Evolutionary conservation across 2,888 invertebrate species (phyloP), one percentile per base, ranked within the genome.

Genomic region (Ichneumoninae sp.): DNA sequence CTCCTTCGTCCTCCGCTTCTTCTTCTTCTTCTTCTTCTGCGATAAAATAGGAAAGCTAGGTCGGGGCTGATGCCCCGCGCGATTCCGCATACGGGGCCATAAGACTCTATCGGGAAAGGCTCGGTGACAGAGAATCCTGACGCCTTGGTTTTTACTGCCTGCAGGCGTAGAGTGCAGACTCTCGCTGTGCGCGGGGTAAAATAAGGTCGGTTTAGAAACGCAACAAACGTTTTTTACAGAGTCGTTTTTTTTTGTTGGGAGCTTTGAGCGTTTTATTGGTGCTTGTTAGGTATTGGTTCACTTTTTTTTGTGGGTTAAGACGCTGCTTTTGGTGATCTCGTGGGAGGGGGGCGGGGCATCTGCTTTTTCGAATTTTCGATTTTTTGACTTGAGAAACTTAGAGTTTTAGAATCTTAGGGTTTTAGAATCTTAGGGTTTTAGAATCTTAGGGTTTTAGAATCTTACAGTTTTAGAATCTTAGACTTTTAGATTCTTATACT

Each of bases 71-170:
- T 54, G 19, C 60, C 4, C 44, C 22, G 26, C n/a, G 60, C 60
- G 16, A 30, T 62, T 72, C 60, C 60, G 47, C 40, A 44, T 47
- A 74, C 47, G 30, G 40, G 16, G 16, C 44, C 54, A 22, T 26
- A 10, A 54, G 22, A 50, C 71, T 13, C 52, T 44, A 26, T 57
- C 57, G 60, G 60, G 13, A 74, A 30, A 44, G 47, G 47, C 40
- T 26, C 60, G 60, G 44, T 74, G 72, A 60, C 60, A 60, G 60
- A 74, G 60, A 60, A 47, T 62, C n/a, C 72, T 44, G 47, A 60
- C 47, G 60, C 60, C 47, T 74, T 26, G 36, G 22, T 60, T 57
- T 57, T 16, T 57, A 71, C n/a, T 7, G 22, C 13, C 22, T 26
- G 44, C 22, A 16, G n/a, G 22, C 22, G 16, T 13, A 13, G 19